phyloP scores from a whole-genome alignment of 2,888 invertebrate species.

The Gymnosoma rotundatum region DNA sequence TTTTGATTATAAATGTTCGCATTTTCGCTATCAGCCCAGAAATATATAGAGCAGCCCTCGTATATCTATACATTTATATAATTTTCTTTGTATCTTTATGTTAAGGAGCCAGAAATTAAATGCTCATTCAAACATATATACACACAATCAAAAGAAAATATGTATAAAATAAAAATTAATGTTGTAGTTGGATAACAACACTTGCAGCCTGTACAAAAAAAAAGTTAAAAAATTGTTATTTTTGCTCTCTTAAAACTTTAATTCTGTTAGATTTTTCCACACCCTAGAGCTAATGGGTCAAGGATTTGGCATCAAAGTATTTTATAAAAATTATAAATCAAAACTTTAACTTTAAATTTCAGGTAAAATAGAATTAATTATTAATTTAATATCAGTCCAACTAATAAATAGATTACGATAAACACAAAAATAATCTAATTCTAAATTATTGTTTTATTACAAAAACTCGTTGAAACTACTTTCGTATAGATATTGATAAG shows the following conservation, averaged over 20 bases:
- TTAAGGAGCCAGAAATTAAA: conserved; percentile 30
- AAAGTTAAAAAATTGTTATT: conserved; percentile 23
- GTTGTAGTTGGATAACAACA: conserved; percentile 23
- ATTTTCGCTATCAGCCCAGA: no score
- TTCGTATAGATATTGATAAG: background rate
- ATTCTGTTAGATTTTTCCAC: conserved; percentile 55
- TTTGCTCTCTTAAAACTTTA: conserved; percentile 15
- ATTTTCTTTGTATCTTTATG: conserved; percentile 22
- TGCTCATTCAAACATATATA: background rate
- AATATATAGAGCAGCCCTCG: no score
- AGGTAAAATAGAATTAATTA: conserved; percentile 17
- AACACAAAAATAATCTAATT: no score
- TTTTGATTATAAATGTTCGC: no score
- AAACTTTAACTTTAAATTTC: conserved; percentile 30
- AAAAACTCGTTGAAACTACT: background rate
- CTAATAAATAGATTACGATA: background rate
- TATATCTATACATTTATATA: conserved; percentile 36
- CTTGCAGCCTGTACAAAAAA: conserved; percentile 10
- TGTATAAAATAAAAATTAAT: background rate
- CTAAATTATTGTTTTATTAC: no score
- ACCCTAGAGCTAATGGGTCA: conserved; percentile 65
- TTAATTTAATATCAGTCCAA: no score
- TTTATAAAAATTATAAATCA: conserved; percentile 46
- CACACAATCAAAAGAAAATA: background rate
- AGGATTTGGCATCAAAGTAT: conserved; percentile 54